Evolutionary conservation across 1,140 invertebrate species (phyloP).

Genomic region (Dinothrombium tinctorium): DNA sequence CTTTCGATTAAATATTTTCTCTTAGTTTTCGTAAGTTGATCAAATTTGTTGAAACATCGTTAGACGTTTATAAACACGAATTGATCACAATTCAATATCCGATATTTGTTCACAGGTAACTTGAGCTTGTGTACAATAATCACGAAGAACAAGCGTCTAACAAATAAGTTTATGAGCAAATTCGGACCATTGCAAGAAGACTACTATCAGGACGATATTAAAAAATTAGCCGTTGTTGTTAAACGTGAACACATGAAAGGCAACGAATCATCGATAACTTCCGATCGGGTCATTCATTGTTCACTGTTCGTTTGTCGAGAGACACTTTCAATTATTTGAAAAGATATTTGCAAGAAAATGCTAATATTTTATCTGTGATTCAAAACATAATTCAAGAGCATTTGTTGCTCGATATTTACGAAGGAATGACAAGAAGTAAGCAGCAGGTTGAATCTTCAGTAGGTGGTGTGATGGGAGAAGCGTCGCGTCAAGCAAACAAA

Average conservation of each 20-base stretch:
- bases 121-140: constrained; percentile 73
- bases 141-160: constrained; percentile 49
- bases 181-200: constrained; percentile 61
- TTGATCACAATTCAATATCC: constrained; percentile 73
- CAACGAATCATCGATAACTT: constrained; percentile 67
- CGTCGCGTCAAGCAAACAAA: constrained; percentile 53
- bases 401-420: constrained; percentile 78
- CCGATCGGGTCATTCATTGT: constrained; percentile 32
- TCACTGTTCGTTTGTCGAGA: constrained; percentile 75
- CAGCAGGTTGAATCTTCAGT: constrained; percentile 65
- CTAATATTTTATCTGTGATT: constrained; percentile 45
- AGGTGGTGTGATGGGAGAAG: constrained; percentile 69
- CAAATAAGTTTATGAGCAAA: constrained; percentile 33
- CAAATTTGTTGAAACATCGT: constrained; percentile 65
- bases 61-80: constrained; percentile 89
- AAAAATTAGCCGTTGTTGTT: constrained; percentile 48
- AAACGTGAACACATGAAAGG: constrained; percentile 68
- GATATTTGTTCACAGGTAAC: constrained; percentile 85
- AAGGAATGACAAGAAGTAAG: constrained; percentile 74
- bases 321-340: constrained; percentile 79
- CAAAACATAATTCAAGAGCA: constrained; percentile 83
- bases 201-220: constrained; percentile 64
- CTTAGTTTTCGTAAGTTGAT: constrained; percentile 54
- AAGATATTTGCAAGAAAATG: constrained; percentile 70
- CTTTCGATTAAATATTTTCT: no score